Conservation (phyloP, 2,888 invertebrate genomes). For the Selenia dentaria region DNA sequence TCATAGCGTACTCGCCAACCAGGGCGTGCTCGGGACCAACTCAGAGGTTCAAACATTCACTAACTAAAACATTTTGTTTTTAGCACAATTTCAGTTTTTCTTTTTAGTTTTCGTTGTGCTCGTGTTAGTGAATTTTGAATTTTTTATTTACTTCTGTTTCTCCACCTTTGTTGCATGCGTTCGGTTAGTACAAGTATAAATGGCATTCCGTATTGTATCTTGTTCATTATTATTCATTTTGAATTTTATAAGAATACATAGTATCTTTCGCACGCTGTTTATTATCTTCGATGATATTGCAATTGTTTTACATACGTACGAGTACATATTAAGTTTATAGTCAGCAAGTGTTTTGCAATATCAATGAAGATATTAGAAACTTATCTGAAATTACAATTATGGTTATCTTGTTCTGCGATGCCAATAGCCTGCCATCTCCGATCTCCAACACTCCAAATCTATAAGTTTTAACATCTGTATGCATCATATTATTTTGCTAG, state of each 20-base stretch:
- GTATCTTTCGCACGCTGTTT: conserved; percentile 2
- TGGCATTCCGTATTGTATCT: not conserved
- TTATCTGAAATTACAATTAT: not conserved
- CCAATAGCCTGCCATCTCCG: too few relatives aligned
- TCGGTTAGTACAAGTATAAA: conserved; percentile 9
- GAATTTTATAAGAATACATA: not conserved
- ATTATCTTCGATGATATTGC: not conserved
- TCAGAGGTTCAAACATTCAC: conserved; percentile 82
- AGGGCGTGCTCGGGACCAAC: conserved; percentile 77
- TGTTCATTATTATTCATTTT: not conserved
- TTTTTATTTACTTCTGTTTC: conserved; percentile 38
- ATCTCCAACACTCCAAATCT: too few relatives aligned
- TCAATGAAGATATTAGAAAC: not conserved
- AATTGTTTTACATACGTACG: not conserved
- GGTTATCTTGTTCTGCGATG: not conserved
- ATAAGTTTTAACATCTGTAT: too few relatives aligned
- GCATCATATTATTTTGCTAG: too few relatives aligned
- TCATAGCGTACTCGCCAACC: conserved; percentile 60
- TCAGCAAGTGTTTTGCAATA: not conserved
- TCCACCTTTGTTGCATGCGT: conserved; percentile 22
- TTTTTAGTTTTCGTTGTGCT: conserved; percentile 48
- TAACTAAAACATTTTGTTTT: conserved; percentile 54
- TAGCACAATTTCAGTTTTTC: conserved; percentile 32
- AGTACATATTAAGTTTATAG: not conserved
- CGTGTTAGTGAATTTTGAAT: conserved; percentile 57